A percentile compares a stretch with the other conserved stretches of the same genome.
These are phyloP conservation scores for Drosophila triauraria DNA, from an alignment of 1,140 invertebrate genomes.

Conservation along the genomic window DNA sequence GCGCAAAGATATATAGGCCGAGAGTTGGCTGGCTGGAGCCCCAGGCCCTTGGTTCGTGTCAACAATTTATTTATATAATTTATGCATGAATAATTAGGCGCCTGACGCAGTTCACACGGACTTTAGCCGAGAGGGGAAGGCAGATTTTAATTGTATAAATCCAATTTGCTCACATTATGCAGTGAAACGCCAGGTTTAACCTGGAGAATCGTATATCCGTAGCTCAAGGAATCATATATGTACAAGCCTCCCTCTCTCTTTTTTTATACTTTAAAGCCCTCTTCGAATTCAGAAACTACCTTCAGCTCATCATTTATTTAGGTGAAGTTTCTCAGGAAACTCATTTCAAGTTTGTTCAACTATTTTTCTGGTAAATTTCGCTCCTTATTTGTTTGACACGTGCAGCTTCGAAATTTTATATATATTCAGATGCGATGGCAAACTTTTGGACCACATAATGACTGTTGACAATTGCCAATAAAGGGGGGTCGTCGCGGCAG, in stretches of 20 bases:
- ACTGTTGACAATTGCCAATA: constrained; percentile 48
- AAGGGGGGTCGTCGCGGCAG: neutral
- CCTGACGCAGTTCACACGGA: constrained; percentile 40
- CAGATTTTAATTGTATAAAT: constrained; percentile 39
- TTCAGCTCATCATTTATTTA: constrained; percentile 32
- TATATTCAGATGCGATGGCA: constrained; percentile 33
- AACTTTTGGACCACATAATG: constrained; percentile 47
- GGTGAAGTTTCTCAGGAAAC: constrained; percentile 16
- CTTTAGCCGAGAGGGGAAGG: constrained; percentile 12
- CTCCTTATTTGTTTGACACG: constrained; percentile 39
- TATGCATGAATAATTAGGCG: constrained; percentile 59
- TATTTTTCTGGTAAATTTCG: constrained; percentile 16
- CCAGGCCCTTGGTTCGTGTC: constrained; percentile 19
- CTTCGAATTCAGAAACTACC: neutral
- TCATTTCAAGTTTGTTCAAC: constrained; percentile 24
- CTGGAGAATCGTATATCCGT: neutral
- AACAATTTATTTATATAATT: constrained; percentile 58
- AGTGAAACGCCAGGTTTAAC: constrained; percentile 12
- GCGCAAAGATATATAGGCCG: constrained; percentile 14
- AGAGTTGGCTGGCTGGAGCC: constrained; percentile 9
- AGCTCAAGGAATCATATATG: neutral
- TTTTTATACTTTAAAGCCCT: neutral
- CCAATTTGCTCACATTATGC: constrained; percentile 39
- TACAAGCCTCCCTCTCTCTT: neutral
- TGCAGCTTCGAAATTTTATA: constrained; percentile 32